phyloP scores from a whole-genome alignment of 2,888 invertebrate species.

The Rotaria sp. region DNA sequence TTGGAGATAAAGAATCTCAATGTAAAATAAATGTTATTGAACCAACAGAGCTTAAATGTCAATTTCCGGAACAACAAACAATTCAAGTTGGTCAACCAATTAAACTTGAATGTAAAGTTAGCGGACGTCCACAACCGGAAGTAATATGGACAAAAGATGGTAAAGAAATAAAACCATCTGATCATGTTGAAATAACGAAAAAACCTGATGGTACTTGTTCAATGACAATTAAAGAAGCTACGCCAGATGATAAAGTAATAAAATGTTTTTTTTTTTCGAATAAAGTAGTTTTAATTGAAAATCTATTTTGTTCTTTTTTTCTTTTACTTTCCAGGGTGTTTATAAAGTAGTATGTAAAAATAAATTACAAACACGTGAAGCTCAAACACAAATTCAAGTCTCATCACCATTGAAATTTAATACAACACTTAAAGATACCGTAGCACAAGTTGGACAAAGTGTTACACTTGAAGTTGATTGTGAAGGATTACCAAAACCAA shows the following conservation, averaged over 20 bases:
- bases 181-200: neutral
- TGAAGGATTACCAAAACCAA: constrained; percentile 38
- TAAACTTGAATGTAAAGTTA: constrained; percentile 33
- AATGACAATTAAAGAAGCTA: constrained; percentile 31
- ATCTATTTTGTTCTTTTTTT: neutral
- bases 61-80: constrained; percentile 28
- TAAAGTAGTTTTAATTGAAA: neutral
- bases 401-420: constrained; percentile 26
- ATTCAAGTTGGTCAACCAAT: constrained; percentile 29
- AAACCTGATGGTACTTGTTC: constrained; percentile 34
- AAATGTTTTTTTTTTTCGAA: neutral
- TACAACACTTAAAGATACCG: neutral
- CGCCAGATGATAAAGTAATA: constrained; percentile 32
- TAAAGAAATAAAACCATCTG: constrained; percentile 34
- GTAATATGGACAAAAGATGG: constrained; percentile 35
- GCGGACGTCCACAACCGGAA: constrained; percentile 34
- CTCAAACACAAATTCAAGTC: neutral
- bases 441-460: constrained; percentile 19
- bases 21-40: constrained; percentile 32
- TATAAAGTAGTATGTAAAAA: constrained; percentile 18
- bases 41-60: constrained; percentile 16
- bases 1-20: constrained; percentile 35
- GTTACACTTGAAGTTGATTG: constrained; percentile 36
- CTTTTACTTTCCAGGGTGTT: neutral
- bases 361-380: constrained; percentile 29